Percentiles rank a stretch among this genome's conserved stretches.
These are phyloP conservation scores for Araneus ventricosus DNA, from an alignment of 1,140 invertebrate species.

Conservation along the genomic window DNA sequence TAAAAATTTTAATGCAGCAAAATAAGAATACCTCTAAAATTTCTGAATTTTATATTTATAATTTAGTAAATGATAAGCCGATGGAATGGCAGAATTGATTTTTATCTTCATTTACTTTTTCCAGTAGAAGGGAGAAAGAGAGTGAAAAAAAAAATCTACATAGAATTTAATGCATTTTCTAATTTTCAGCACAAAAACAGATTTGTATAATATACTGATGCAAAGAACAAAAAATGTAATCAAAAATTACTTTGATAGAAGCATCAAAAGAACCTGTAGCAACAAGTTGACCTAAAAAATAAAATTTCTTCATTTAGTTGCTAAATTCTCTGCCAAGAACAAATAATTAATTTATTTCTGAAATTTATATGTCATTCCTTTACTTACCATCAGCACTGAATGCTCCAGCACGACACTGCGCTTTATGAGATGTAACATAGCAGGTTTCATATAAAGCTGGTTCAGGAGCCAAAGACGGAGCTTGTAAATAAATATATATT, in stretches of 20 bases:
- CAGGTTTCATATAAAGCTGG: conserved; percentile 98
- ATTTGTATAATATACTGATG: too few species aligned
- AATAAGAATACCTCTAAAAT: too few species aligned
- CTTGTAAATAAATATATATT: conserved; percentile 77
- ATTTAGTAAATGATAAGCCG: too few species aligned
- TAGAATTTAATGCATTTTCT: too few species aligned
- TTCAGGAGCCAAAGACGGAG: conserved; percentile 92
- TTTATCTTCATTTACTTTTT: too few species aligned
- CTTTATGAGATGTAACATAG: conserved; percentile 99
- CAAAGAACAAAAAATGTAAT: conserved; percentile 2
- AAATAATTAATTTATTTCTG: not conserved
- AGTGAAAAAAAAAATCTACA: too few species aligned
- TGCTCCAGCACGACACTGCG: conserved; percentile 94
- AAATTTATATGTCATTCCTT: not conserved
- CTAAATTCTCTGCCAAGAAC: not conserved
- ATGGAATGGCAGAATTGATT: too few species aligned
- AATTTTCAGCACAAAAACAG: too few species aligned
- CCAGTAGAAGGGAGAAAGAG: too few species aligned
- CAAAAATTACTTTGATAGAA: conserved; percentile 91
- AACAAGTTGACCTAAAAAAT: conserved; percentile 89
- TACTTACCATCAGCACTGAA: conserved; percentile 91
- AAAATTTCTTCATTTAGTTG: not conserved
- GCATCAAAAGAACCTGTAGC: conserved; percentile 98
- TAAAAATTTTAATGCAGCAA: too few species aligned
- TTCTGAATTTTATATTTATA: too few species aligned